phyloP scores from a whole-genome alignment of 2,888 invertebrate species.

The Nomada ruficornis region DNA sequence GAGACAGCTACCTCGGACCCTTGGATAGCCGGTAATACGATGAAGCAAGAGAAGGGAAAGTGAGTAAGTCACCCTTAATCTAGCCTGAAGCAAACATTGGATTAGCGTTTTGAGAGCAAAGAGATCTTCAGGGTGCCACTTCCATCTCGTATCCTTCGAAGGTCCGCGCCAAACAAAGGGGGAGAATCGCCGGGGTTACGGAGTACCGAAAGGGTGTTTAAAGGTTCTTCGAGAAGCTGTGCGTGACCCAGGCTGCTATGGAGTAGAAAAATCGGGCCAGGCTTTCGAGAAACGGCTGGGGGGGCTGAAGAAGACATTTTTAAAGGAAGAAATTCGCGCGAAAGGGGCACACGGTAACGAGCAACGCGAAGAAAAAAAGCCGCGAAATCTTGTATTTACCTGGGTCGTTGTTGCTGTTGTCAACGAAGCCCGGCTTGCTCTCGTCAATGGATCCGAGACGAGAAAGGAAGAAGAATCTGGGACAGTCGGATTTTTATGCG shows the following conservation, averaged over 20 bases:
- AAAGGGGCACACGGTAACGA: conserved; percentile 46
- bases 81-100: conserved; percentile 58
- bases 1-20: conserved; percentile 36
- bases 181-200: background rate
- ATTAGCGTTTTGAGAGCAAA: conserved; percentile 57
- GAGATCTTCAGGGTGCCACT: background rate
- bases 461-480: conserved; percentile 52
- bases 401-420: conserved; percentile 41
- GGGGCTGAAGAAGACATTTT: background rate
- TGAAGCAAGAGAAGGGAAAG: conserved; percentile 25
- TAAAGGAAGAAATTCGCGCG: conserved; percentile 8
- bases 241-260: background rate
- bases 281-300: background rate
- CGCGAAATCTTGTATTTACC: conserved; percentile 51
- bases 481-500: conserved; percentile 52
- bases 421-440: conserved; percentile 19
- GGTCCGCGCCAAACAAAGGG: background rate
- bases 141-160: background rate
- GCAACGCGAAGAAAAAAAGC: conserved; percentile 31
- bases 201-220: conserved; percentile 11
- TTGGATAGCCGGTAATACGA: conserved; percentile 20
- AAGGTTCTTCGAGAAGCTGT: background rate
- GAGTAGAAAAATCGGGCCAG: conserved; percentile 33
- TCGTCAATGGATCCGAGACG: conserved; percentile 40
- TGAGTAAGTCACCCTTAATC: conserved; percentile 62